A percentile compares a stretch with the other conserved stretches of the same genome.
These are phyloP conservation scores for Azemiops feae DNA, from an alignment of 2,113 vertebrate species.

Conservation along the genomic window DNA sequence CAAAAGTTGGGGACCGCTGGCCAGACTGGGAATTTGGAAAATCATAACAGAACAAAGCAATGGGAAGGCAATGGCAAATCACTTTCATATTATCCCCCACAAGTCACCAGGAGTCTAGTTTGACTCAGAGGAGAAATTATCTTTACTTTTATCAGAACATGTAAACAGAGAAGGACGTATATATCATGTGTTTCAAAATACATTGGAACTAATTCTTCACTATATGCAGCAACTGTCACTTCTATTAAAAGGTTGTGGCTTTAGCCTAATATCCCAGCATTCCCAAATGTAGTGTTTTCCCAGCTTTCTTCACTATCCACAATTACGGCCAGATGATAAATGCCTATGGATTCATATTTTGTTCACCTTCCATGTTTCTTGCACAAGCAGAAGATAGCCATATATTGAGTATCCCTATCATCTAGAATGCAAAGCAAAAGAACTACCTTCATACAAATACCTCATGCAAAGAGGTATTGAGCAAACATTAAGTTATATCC, in stretches of 20 bases:
- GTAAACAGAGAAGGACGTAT: background rate
- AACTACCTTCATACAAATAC: background rate
- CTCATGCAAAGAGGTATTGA: no score
- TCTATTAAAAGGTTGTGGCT: background rate
- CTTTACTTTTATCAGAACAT: background rate
- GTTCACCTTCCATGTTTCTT: background rate
- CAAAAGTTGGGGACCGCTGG: background rate
- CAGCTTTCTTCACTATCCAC: background rate
- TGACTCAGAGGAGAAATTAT: background rate
- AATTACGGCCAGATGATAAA: background rate
- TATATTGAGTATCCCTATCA: background rate
- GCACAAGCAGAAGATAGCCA: background rate
- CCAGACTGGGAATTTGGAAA: background rate
- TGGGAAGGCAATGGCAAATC: background rate
- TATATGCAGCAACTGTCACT: background rate
- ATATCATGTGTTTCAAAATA: background rate
- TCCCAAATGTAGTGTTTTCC: background rate
- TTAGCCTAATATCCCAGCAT: background rate
- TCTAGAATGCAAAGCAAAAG: background rate
- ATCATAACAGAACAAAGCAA: background rate
- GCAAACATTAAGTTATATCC: background rate
- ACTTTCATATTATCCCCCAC: background rate
- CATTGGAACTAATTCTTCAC: background rate
- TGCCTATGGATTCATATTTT: background rate
- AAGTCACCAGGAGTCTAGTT: background rate